A percentile compares a stretch with the other conserved stretches of the same genome.
phyloP scores from a whole-genome alignment of 2,888 invertebrate genomes.

The Penaeus monodon region DNA sequence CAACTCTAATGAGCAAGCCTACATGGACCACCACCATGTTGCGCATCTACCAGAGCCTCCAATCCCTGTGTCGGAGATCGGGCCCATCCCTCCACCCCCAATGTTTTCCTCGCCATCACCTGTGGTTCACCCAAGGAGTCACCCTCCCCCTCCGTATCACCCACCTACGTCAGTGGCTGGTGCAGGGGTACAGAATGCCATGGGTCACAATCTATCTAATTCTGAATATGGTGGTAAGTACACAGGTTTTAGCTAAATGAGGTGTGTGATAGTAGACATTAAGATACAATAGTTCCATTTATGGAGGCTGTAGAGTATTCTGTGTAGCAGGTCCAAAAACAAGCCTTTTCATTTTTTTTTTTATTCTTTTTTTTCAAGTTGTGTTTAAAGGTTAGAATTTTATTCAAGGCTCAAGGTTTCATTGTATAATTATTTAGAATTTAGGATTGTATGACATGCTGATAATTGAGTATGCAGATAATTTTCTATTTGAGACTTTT shows the following conservation, averaged over 20 bases:
- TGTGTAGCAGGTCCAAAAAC: too few species aligned
- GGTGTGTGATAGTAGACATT: background rate
- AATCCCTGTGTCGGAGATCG: constrained; percentile 91
- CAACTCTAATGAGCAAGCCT: constrained; percentile 15
- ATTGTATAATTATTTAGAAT: too few species aligned
- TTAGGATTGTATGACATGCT: too few species aligned
- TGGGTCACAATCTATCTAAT: constrained; percentile 54
- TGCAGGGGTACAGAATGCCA: constrained; percentile 55
- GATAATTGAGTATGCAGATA: too few species aligned
- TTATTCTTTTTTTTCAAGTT: too few species aligned
- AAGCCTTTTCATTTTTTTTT: background rate
- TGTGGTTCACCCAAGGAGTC: constrained; percentile 43
- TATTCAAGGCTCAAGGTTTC: too few species aligned
- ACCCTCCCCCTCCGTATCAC: constrained; percentile 64
- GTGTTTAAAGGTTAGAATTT: too few species aligned
- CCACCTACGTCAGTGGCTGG: constrained; percentile 58
- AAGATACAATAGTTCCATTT: too few species aligned
- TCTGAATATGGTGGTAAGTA: constrained; percentile 51
- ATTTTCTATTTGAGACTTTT: too few species aligned
- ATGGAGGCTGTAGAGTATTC: too few species aligned
- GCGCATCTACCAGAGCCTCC: constrained; percentile 92
- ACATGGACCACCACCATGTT: constrained; percentile 72
- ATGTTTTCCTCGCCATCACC: constrained; percentile 83
- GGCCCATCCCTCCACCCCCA: constrained; percentile 92
- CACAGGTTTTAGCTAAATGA: constrained; percentile 1